phyloP scores from a whole-genome alignment of 2,888 invertebrate genomes.

The Mesoligia furuncula region DNA sequence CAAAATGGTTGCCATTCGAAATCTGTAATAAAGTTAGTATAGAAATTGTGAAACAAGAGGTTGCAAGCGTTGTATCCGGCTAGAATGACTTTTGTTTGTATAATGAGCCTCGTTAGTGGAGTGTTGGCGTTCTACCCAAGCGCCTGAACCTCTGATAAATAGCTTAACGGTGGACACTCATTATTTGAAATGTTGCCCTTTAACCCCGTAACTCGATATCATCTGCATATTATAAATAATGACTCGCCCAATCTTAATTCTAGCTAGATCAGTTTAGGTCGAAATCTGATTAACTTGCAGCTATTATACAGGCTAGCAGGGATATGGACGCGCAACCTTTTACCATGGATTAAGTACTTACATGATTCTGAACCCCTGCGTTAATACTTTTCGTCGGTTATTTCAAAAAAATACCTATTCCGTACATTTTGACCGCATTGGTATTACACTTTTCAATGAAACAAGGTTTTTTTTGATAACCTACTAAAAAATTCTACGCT shows the following conservation, averaged over 20 bases:
- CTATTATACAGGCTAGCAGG: neutral
- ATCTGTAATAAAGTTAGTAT: conserved; percentile 39
- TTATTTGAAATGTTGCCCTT: conserved; percentile 45
- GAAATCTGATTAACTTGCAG: neutral
- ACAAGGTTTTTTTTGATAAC: neutral
- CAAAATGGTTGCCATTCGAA: conserved; percentile 37
- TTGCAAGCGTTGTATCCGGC: conserved; percentile 69
- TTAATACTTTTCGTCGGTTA: no score
- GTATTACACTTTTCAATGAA: neutral
- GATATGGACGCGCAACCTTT: neutral
- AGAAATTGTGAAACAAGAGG: conserved; percentile 64
- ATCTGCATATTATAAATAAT: conserved; percentile 20
- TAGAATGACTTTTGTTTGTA: conserved; percentile 75
- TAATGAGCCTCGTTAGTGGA: conserved; percentile 81
- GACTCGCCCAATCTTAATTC: neutral
- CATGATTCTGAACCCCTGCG: neutral
- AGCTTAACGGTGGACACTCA: conserved; percentile 46
- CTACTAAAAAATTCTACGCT: neutral
- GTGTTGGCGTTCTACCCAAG: conserved; percentile 76
- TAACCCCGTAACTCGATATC: conserved; percentile 21
- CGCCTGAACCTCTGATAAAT: conserved; percentile 58
- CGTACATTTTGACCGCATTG: neutral
- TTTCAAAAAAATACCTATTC: neutral
- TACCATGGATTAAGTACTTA: neutral
- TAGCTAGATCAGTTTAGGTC: neutral